Evolutionary conservation across 2,888 invertebrate genomes (phyloP).

Genomic region (Pharmacophagus antenor): DNA sequence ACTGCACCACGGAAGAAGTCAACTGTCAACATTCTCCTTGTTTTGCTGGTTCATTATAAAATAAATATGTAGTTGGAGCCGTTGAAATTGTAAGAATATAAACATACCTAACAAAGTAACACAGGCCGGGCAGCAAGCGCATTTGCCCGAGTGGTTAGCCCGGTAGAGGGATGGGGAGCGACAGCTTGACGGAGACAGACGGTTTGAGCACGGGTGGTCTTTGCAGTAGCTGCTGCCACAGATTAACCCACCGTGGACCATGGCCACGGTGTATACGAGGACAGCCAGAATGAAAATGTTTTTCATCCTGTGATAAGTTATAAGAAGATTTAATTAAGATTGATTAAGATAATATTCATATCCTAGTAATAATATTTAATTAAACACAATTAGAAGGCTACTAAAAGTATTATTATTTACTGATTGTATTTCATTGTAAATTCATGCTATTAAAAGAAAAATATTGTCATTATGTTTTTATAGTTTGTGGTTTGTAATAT

Average conservation of each 20-base stretch:
- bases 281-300: constrained; percentile 50
- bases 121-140: constrained; percentile 74
- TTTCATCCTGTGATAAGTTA: constrained; percentile 54
- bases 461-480: neutral
- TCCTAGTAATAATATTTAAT: neutral
- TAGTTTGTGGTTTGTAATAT: neutral
- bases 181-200: constrained; percentile 51
- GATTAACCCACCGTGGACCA: constrained; percentile 62
- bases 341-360: neutral
- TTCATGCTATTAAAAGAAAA: too few species aligned
- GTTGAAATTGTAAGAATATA: neutral
- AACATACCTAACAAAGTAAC: constrained; percentile 62
- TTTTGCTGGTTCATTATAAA: too few species aligned
- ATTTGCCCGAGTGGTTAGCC: constrained; percentile 64
- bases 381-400: too few species aligned
- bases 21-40: too few species aligned
- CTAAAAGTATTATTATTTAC: too few species aligned
- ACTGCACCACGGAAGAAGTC: too few species aligned
- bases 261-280: constrained; percentile 53
- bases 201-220: constrained; percentile 54
- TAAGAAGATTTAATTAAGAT: neutral
- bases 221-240: constrained; percentile 69
- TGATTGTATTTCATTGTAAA: too few species aligned
- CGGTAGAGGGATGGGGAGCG: constrained; percentile 54
- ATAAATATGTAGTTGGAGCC: neutral